phyloP scores from a whole-genome alignment of 2,888 invertebrate species.

The Odontocerum albicorne region DNA sequence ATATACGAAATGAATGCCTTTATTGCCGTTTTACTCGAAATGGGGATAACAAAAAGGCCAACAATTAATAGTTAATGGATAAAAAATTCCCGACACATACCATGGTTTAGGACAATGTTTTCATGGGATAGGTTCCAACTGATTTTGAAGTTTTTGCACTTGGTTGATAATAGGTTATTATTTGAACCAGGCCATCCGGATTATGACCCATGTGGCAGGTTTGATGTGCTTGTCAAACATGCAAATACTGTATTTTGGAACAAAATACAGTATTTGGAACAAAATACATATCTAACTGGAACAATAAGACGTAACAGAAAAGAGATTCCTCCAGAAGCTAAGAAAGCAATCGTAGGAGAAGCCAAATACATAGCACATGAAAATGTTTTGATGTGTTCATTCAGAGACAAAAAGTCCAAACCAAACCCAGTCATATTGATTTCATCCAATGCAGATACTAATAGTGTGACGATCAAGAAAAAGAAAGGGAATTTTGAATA shows the following conservation, averaged over 20 bases:
- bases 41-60: slow-evolving; percentile 33
- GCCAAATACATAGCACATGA: slow-evolving; percentile 6
- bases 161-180: slow-evolving; percentile 37
- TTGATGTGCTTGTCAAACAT: too few relatives aligned
- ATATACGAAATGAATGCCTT: slow-evolving; percentile 6
- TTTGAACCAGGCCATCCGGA: too few relatives aligned
- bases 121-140: slow-evolving; percentile 35
- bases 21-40: too few relatives aligned
- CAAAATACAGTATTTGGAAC: too few relatives aligned
- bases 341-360: slow-evolving; percentile 17
- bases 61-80: slow-evolving; percentile 35
- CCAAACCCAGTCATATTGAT: too few relatives aligned
- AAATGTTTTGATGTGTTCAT: too few relatives aligned
- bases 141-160: slow-evolving; percentile 35
- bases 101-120: slow-evolving; percentile 38
- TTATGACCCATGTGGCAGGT: too few relatives aligned
- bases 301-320: slow-evolving; percentile 7
- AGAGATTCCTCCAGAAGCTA: too few relatives aligned
- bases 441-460: too few relatives aligned
- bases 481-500: slow-evolving; percentile 9
- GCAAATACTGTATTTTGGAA: too few relatives aligned
- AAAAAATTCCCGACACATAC: slow-evolving; percentile 35
- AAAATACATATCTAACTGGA: slow-evolving; percentile 8
- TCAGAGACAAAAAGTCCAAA: too few relatives aligned
- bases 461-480: too few relatives aligned